Base-by-base conservation (phyloP, 2,888 invertebrate species). In the Eupithecia subumbrata region DNA sequence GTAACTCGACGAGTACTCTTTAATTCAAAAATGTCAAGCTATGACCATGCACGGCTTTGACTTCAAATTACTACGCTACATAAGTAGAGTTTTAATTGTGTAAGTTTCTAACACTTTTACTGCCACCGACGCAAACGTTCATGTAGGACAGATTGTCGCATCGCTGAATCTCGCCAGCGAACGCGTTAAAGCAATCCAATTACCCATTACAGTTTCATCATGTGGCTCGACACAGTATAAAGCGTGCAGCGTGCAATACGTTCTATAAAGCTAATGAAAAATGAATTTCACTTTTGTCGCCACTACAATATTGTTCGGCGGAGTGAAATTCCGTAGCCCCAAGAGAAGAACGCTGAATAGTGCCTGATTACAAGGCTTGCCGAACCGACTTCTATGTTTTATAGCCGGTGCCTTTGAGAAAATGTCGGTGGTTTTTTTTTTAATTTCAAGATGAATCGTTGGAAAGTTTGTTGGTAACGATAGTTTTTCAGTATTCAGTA, bases 281-380 rank as follows among this genome's bases (percentile, higher is more conserved):
- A 63, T 60, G 64, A 71, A 69, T 72, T 75, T 69, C 48, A 78
- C 80, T 82, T 81, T 84, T 82, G 81, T 80, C 70, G 69, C 67
- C 77, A 80, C 81, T 81, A 81, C 78, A 69, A 73, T 76, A 77
- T 77, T 82, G 78, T 81, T 77, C 82, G 77, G 79, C 80, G 79
- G 78, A 82, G 83, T 80, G 73, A 80, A 84, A 82, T 78, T 16
- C 43, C 14, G 2, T 40, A 64, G 64, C 78, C 85, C 84, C 82
- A n/a, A 68, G 84, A 82, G 87, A 77, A 77, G 74, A 74, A 76
- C 80, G 73, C 71, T 86, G 86, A 84, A 86, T 84, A 80, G 82
- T 73, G 79, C 80, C 79, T 86, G 86, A 87, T 86, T 86, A 86
- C 83, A 79, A 80, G 80, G 76, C 73, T 77, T 77, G 79, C 81